Base-by-base conservation (phyloP, 30 jellyfish, hydroid and myxozoan genomes). In the Rhopilema esculentum region DNA sequence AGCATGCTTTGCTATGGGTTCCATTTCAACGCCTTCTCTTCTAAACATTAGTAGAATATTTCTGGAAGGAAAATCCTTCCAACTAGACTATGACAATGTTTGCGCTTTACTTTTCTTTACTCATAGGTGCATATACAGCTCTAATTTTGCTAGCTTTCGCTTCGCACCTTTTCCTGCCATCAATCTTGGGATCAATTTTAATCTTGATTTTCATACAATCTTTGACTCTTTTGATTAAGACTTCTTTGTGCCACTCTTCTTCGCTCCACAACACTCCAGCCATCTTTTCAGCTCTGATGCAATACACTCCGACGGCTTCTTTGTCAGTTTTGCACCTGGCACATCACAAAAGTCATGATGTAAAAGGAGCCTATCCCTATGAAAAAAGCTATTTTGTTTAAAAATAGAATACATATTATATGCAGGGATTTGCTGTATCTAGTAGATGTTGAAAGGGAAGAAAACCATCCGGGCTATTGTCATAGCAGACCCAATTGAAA, bases 141-240 rank as follows among this genome's bases (percentile, higher is more conserved):
- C 26, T 30, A n/a, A n/a, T 22, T 74, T 48, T 40, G 52, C 90
- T 29, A 52, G 86, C 79, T 64, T 85, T 85, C 21, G 71, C 28
- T 16, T 71, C 82, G 72, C 75, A 76, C 95, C 90, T 53, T 28
- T 76, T 72, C 0, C 95, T 92, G 19, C 95, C 95, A 65, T 86
- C 95, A 23, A 77, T 63, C 27, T 76, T 86, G 63, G 91, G 76
- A 61, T 86, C 91, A 7, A 86, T 40, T 30, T 49, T 27, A 15
- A n/a, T 29, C 21, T 40, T 50, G 30, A 86, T 30, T 17, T 22
- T 6, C 28, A 75, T 22, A 23, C 22, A 32, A 19, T 69, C 94
- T 40, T 51, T 17, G 18, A 85, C 94, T 27, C 82, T 23, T 16
- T 22, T 8, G 26, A 75, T 48, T 16, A 85, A 33, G 17, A 17